Conservation (phyloP, 2,888 invertebrate species). For the Meganola albula region DNA sequence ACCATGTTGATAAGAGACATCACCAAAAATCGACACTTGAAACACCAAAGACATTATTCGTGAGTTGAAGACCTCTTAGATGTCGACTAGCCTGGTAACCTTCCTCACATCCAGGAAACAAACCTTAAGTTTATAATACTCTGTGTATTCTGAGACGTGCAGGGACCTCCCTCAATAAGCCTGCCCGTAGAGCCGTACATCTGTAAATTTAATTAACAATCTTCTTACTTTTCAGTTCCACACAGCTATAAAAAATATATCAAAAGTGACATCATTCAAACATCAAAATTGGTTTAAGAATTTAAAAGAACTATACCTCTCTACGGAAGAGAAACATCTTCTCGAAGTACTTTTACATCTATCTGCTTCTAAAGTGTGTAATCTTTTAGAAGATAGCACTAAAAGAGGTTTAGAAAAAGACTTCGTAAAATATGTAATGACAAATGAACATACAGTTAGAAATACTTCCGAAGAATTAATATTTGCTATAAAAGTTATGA, state of each 20-base stretch:
- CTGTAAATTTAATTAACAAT: no score
- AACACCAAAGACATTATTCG: no score
- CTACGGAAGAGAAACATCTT: slow-evolving; percentile 26
- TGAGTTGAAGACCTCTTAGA: no score
- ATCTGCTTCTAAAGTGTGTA: slow-evolving; percentile 34
- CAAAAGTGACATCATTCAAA: slow-evolving; percentile 39
- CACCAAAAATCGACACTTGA: no score
- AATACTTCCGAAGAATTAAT: slow-evolving; percentile 36
- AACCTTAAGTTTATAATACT: no score
- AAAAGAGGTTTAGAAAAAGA: slow-evolving; percentile 33
- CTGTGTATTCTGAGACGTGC: no score
- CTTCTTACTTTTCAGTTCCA: slow-evolving; percentile 47
- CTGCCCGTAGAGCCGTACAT: no score
- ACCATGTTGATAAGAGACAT: no score
- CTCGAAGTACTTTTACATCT: slow-evolving; percentile 47
- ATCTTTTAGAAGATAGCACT: slow-evolving; percentile 41
- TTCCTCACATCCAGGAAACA: no score
- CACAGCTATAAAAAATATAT: slow-evolving; percentile 44
- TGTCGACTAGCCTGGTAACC: no score
- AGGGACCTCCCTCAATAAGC: no score
- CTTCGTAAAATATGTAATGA: slow-evolving; percentile 31
- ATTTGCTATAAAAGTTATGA: slow-evolving; percentile 38
- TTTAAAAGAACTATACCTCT: slow-evolving; percentile 43
- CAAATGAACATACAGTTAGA: slow-evolving; percentile 30
- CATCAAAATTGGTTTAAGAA: slow-evolving; percentile 49